Base-by-base conservation (phyloP, 2,113 vertebrate species). In the Haliaeetus leucogaster region DNA sequence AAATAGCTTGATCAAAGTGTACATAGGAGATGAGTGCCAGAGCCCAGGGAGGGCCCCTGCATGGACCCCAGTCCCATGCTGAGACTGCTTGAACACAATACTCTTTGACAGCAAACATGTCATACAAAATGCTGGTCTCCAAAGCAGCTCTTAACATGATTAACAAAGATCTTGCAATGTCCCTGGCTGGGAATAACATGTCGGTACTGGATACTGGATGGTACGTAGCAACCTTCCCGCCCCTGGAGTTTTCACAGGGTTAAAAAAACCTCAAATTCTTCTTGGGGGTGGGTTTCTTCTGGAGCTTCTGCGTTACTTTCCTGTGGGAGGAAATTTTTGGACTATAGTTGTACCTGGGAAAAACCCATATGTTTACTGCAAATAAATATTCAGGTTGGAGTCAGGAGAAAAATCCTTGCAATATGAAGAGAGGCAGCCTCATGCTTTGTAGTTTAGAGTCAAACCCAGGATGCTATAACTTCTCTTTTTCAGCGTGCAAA, bases 61-160 rank as follows among this genome's bases (percentile, higher is more conserved):
- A 3, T 22, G 27, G 43, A 25, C 50, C 3, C 27, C 30, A 1
- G 12, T 86, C 29, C 65, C 0, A 0, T 40, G 38, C 18, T 89
- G 23, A 47, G 34, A 20, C 34, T 36, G 29, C 58, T 36, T n/a
- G 10, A 76, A 66, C 32, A 13, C 21, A 53, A 13, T 26, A 10
- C 3, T 43, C 40, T 56, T 36, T 26, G 32, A 27, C 18, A 43
- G 45, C 13, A 77, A 53, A 38, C 0, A 0, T 18, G 50, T 43
- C 80, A 82, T 71, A 34, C 27, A 62, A 94, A 93, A 82, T 71
- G 38, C 9, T 65, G 63, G 32, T 84, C 74, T 94, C 65, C 34
- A 43, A 62, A 94, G 79, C 63, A 92, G 61, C 32, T 82, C 87
- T 61, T 63, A 87, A 63, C 42, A 48, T 5, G 36, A 52, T 42